Base-by-base conservation (phyloP, 1,140 invertebrate genomes). In the Alviniconcha marisindica region DNA sequence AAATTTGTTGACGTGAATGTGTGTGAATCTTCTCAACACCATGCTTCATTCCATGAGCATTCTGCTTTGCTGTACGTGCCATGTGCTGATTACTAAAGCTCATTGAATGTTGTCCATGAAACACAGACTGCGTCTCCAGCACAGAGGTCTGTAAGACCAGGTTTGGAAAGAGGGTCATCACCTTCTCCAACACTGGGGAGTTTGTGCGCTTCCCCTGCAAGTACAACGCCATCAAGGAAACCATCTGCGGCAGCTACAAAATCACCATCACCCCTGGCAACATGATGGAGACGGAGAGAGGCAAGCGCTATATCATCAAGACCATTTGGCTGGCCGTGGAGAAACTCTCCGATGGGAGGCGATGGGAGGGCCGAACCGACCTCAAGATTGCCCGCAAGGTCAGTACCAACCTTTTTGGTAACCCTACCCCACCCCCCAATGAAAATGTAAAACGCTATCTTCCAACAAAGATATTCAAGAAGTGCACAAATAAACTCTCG, bases 321-420 rank as follows among this genome's bases (percentile, higher is more conserved):
- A 74, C 77, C 82, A 36, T 48, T 66, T 77, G 56, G 60, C 12
- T 78, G 31, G 54, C 24, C 82, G 33, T 79, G 81, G 54, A 73
- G 63, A 44, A 79, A 44, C 2, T 69, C 81, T 76, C 56, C 63
- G 69, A 85, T 69, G 36, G 71, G 56, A 21, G 44, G 42, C 36
- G 24, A 77, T 78, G 83, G 81, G 28, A 85, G 48, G 54, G 83
- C 66, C 78, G 69, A 56, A 83, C 83, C 60, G 36, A 85, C 77
- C 44, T 51, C 63, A 77, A 77, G 74, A 54, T 77, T 10, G 74
- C 74, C 51, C 42, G 74, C 74, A 77, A 77, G 44, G 74, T 77
- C 5, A 28, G 74, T 54, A n/a, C n/a, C n/a, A n/a, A n/a, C n/a
- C n/a, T n/a, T n/a, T n/a, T n/a, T n/a, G n/a, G n/a, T n/a, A n/a